Base-by-base conservation (phyloP, 2,113 vertebrate genomes). In the Scomber scombrus region DNA sequence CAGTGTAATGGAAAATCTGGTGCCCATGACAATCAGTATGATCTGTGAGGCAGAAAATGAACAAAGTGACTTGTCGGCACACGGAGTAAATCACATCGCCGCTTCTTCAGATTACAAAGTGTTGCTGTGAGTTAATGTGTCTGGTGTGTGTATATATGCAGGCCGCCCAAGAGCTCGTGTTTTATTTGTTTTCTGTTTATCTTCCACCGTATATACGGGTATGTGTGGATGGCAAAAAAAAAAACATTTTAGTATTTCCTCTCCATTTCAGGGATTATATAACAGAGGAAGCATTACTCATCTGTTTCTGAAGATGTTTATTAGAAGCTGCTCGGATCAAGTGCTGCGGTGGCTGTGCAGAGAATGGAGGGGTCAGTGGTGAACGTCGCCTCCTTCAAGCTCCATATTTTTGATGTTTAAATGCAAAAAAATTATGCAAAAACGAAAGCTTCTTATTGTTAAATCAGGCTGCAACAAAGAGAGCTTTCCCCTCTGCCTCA, bases 31-130 rank as follows among this genome's bases (percentile, higher is more conserved):
- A 80, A 92, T 92, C 91, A 81, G 80, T 14, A 40, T 46, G 86
- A 90, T 89, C 91, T 91, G 58, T 67, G 84, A 88, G 87, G 81
- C 88, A 76, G 90, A 90, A 93, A 92, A 94, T 92, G 84, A 92
- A 92, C 82, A 89, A 82, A 89, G 82, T 75, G 84, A 90, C 83
- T 23, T 85, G 29, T 80, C 45, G 11, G 58, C 65, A 66, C 47
- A 45, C 16, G n/a, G 74, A 82, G 73, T 86, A 82, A 89, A 91
- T 90, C 85, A 87, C 64, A 11, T 29, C 3, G 23, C 73, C 12
- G 72, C 65, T 74, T 4, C 61, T 72, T 74, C 7, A 43, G 64
- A 79, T 85, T 72, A 1, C 26, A 64, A 11, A 4, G 13, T 45
- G 71, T 75, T 31, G 3, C 52, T 46, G 58, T 4, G 21, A 62